Base-by-base conservation (phyloP, 2,888 invertebrate species). In the Platycheirus albimanus region DNA sequence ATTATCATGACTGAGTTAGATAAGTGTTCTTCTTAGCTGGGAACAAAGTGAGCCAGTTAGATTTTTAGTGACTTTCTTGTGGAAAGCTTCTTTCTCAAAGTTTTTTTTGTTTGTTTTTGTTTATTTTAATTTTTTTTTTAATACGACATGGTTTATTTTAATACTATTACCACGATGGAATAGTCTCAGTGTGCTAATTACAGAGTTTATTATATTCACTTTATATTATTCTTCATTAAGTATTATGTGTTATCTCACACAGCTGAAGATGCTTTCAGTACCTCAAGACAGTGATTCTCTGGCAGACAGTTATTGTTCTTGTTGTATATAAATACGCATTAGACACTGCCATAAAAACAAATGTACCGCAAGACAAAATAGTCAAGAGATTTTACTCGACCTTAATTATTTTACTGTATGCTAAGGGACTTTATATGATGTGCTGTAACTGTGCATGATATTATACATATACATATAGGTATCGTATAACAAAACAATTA, bases 401-500 rank as follows among this genome's bases (percentile, higher is more conserved):
- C 58, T 58, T 58, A 58, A 58, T 58, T 58, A 58, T 58, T 58
- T 58, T 41, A 58, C 58, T 58, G 58, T 41, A 58, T 41, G 58
- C 58, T 58, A 58, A 33, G 8, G 30, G 1, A 58, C 58, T 2
- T 10, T 13, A 41, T 41, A 36, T 36, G 20, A 36, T 58, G 41
- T 41, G 41, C 28, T 58, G 58, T n/a, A 15, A 41, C 38, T 58
- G 38, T 58, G n/a, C n/a, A 41, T 24, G 24, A 38, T n/a, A n/a
- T 24, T n/a, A n/a, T n/a, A n/a, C n/a, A n/a, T 24, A 5, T 24
- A 24, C 5, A 24, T 24, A 24, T 24, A 24, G 24, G 5, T 3
- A 24, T 4, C 24, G 30, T 8, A 4, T 8, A 33, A 51, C 10
- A 52, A 11, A 52, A 10, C 17, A 52, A 52, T 15, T 17, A 33